Evolutionary conservation across 2,113 vertebrate species (phyloP), one percentile per base, ranked within the genome.

Genomic region (Campylomormyrus numenius): DNA sequence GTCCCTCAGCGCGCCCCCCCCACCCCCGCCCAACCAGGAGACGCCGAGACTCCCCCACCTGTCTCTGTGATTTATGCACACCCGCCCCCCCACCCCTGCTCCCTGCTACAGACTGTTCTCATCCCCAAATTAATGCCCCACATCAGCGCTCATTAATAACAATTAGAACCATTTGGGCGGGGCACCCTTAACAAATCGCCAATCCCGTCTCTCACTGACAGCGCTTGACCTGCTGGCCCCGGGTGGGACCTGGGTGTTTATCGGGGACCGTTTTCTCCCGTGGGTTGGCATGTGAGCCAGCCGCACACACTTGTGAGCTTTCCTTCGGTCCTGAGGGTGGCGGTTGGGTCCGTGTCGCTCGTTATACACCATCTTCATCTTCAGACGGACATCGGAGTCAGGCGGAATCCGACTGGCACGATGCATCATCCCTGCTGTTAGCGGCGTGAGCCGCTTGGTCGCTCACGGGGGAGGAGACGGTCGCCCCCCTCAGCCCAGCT

Each of bases 131-230:
- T 97, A 97, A 96, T 95, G 94, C 95, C 94, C 95, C 96, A 95
- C 94, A 96, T 94, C 95, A 95, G 94, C 95, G 94, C 95, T 95
- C 96, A 96, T 96, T 96, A 97, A 96, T 96, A 97, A 97, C 95
- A 95, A 96, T 96, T 96, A 96, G 96, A 94, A 96, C 94, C 92
- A 95, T 62, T 95, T 94, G 95, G 96, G 96, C 94, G 88, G 95
- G 95, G 96, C 95, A 95, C 94, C 94, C 95, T 96, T 96, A 97
- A 97, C 95, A 92, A 96, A 97, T 95, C 96, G 94, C 94, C 95
- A 93, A 93, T 95, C 94, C 91, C 90, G 91, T 92, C 93, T 94
- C 95, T 95, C 94, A 91, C 92, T 94, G 91, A 91, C 94, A 90
- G 92, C 93, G 92, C 94, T 95, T 94, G 95, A 88, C 89, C 93